Base-by-base conservation (phyloP, 2,797 vertebrate genomes). In the Poeciliopsis presidionis region DNA sequence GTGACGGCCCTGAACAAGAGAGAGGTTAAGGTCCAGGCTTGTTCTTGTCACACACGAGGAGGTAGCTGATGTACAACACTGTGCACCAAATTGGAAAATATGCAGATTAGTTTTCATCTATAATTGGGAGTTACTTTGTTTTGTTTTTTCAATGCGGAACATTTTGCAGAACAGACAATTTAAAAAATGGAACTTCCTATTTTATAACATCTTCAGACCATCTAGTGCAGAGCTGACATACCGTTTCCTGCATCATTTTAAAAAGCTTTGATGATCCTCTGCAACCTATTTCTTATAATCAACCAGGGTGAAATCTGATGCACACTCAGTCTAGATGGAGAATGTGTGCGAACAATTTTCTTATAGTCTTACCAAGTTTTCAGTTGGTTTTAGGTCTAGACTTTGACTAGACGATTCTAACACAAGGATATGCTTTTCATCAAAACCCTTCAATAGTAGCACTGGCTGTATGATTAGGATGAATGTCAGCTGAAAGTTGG, bases 31-130 rank as follows among this genome's bases (percentile, higher is more conserved):
- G 89, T 84, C 75, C 18, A 5, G 59, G 80, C 88, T 89, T 89
- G 89, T 89, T 92, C 88, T 81, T 83, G 89, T 93, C 91, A 91
- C 90, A 92, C 90, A 80, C 77, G 82, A 86, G 81, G 81, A 91
- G 83, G 86, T 85, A 77, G 90, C 91, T 89, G 91, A 92, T 90
- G 89, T 91, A 80, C 77, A 88, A 92, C 88, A 90, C 80, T 65
- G 77, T 70, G 84, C 86, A 73, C 75, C 72, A 81, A 91, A 91
- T 86, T 89, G 81, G 84, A 91, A 90, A 79, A 86, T 89, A 92
- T 94, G 92, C 88, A 92, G 87, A 94, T 91, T 63, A 86, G 81
- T 75, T 91, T 78, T 82, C 72, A 43, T 80, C 74, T 85, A 65
- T 80, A 73, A 79, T 71, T 11, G 30, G n/a, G 69, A 71, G 53